A percentile compares a stretch with the other conserved stretches of the same genome.
These are phyloP conservation scores for Cynocephalus volans DNA, from an alignment of 2,113 vertebrate genomes.

Conservation along the genomic window DNA sequence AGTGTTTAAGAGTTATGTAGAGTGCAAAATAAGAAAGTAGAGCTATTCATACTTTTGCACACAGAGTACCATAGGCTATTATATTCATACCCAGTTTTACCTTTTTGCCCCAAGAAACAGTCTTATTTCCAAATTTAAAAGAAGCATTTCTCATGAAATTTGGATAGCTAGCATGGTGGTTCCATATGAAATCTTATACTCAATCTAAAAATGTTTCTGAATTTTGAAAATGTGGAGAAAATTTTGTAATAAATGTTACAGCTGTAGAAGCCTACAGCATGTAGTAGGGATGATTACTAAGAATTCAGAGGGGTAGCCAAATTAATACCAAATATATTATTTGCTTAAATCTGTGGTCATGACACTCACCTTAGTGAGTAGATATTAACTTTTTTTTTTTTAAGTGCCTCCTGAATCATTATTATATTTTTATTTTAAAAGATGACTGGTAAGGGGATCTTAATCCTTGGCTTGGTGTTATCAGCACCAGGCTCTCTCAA, in stretches of 20 bases:
- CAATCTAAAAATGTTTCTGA: neutral
- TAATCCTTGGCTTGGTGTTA: too few relatives aligned
- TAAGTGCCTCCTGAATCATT: too few relatives aligned
- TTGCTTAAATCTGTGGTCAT: neutral
- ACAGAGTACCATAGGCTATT: neutral
- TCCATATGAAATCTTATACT: neutral
- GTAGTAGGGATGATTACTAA: neutral
- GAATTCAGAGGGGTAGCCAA: neutral
- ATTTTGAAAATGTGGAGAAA: neutral
- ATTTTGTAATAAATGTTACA: neutral
- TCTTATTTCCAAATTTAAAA: neutral
- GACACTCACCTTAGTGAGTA: neutral
- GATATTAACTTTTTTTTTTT: neutral
- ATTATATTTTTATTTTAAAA: too few relatives aligned
- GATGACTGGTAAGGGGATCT: too few relatives aligned
- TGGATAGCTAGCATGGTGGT: neutral
- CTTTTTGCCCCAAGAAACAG: neutral
- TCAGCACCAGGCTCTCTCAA: too few relatives aligned
- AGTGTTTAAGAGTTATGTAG: neutral
- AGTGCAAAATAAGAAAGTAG: neutral
- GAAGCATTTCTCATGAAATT: neutral
- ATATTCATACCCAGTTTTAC: neutral
- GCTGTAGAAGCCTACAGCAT: neutral
- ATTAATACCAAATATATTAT: neutral
- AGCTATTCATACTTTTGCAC: neutral